Percentiles rank a stretch among this genome's conserved stretches.
phyloP scores from a whole-genome alignment of 1,140 invertebrate genomes.

The Trachymyrmex cornetzi region DNA sequence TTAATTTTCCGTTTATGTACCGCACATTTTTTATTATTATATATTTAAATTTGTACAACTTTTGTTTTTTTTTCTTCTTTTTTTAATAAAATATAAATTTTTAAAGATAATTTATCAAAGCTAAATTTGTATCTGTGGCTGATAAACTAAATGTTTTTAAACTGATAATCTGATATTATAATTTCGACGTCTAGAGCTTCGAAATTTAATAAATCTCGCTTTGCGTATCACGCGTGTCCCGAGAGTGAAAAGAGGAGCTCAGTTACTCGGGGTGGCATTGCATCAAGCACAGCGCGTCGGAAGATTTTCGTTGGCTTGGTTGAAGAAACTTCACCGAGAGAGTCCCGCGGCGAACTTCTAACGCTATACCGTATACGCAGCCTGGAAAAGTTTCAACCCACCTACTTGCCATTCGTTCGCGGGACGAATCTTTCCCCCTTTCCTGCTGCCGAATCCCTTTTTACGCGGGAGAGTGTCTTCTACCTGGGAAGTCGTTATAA shows the following conservation, averaged over 20 bases:
- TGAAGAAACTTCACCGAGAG: slow-evolving; percentile 60
- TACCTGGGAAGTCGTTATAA: slow-evolving; percentile 66
- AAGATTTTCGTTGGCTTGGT: slow-evolving; percentile 55
- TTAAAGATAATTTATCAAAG: not conserved
- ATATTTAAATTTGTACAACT: not conserved
- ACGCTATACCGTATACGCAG: slow-evolving; percentile 63
- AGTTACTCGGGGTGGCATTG: slow-evolving; percentile 64
- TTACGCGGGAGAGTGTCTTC: slow-evolving; percentile 26
- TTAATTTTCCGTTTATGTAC: not conserved
- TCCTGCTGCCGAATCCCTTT: slow-evolving; percentile 30
- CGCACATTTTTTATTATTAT: not conserved
- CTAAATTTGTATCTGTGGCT: not conserved
- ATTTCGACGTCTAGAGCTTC: not conserved
- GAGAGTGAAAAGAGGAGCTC: slow-evolving; percentile 53
- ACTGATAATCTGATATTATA: not conserved
- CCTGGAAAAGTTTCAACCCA: slow-evolving; percentile 68
- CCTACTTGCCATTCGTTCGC: slow-evolving; percentile 69
- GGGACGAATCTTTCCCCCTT: slow-evolving; percentile 54
- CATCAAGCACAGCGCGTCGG: slow-evolving; percentile 44
- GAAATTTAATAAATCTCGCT: slow-evolving; percentile 64
- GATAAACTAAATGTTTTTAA: not conserved
- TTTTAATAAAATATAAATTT: not conserved
- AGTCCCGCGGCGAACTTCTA: slow-evolving; percentile 60
- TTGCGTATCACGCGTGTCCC: slow-evolving; percentile 28
- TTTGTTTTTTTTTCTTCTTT: not conserved